Percentiles rank a stretch among this genome's conserved stretches.
Evolutionary conservation across 2,113 vertebrate species (phyloP).

Genomic region (Xiphophorus hellerii): DNA sequence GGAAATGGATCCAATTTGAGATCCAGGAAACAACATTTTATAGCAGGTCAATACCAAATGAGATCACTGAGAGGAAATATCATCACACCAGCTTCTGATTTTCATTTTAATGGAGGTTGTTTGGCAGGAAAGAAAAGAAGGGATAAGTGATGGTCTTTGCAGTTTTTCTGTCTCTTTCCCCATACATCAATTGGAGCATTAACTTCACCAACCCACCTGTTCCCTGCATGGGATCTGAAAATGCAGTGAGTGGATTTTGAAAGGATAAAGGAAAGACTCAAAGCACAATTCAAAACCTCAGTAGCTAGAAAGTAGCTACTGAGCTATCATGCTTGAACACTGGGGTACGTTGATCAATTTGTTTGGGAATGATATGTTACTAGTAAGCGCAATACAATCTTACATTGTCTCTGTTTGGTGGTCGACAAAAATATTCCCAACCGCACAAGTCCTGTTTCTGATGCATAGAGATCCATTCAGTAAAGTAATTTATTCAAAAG

Average conservation of each 20-base stretch:
- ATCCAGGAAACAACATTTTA: constrained; percentile 7
- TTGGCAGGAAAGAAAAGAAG: neutral
- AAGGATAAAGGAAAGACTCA: constrained; percentile 68
- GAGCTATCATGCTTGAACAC: neutral
- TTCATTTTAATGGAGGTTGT: constrained; percentile 11
- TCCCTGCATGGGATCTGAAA: constrained; percentile 63
- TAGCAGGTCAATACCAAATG: constrained; percentile 19
- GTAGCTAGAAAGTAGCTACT: constrained; percentile 31
- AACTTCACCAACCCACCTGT: constrained; percentile 65
- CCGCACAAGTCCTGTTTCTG: constrained; percentile 48
- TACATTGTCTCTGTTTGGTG: neutral
- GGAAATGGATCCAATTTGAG: constrained; percentile 6
- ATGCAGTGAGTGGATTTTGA: constrained; percentile 66
- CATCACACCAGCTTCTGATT: constrained; percentile 23
- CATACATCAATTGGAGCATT: constrained; percentile 54
- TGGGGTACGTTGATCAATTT: constrained; percentile 22
- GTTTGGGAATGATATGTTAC: neutral
- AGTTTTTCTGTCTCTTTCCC: constrained; percentile 61
- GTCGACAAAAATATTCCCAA: neutral
- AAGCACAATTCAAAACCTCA: constrained; percentile 63
- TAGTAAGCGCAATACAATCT: neutral
- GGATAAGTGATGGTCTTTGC: constrained; percentile 6
- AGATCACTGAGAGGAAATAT: constrained; percentile 15
- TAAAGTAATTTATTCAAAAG: too few relatives aligned
- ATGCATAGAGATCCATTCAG: neutral